Base-by-base conservation (phyloP, 2,797 vertebrate species). In the Champsocephalus esox region DNA sequence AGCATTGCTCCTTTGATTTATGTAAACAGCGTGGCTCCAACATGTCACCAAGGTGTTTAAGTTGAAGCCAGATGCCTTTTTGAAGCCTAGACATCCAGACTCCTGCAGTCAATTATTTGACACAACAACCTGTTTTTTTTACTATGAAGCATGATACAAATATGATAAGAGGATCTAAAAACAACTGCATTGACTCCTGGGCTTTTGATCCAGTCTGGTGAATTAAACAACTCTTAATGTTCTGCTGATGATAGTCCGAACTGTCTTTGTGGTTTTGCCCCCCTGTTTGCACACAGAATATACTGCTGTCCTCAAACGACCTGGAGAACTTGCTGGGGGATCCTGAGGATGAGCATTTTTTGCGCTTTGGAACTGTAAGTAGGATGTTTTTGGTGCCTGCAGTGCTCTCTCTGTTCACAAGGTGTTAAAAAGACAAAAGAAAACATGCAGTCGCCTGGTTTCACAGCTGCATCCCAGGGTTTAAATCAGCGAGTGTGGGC, bases 291-390 rank as follows among this genome's bases (percentile, higher is more conserved):
- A 38, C 56, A 24, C 80, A 95, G 93, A 92, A 91, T 50, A 68
- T 83, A 1, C 73, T 92, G 68, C 83, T 93, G 73, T 93, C 94
- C 90, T 94, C 92, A 21, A 95, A 94, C 65, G 87, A 95, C 92
- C 92, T 95, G 72, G 92, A 94, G 43, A 86, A 93, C 79, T 80
- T 94, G 65, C 57, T 90, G 59, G 79, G 83, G 52, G 59, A 73
- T 66, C 81, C 89, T 8, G 49, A 86, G 49, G 80, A 87, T 4
- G 59, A 82, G 59, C 62, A 80, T 1, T 51, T 81, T 38, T 19
- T 63, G 32, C 68, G 75, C 60, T 69, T 69, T 19, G 77, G 48
- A 45, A 85, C 75, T 13, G 92, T 95, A 73, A 94, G 94, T 93
- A 57, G 41, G 56, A 73, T 61, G 43, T 56, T 21, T 68, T 7